Conservation (phyloP, 2,888 invertebrate genomes). For the Leptothorax acervorum region DNA sequence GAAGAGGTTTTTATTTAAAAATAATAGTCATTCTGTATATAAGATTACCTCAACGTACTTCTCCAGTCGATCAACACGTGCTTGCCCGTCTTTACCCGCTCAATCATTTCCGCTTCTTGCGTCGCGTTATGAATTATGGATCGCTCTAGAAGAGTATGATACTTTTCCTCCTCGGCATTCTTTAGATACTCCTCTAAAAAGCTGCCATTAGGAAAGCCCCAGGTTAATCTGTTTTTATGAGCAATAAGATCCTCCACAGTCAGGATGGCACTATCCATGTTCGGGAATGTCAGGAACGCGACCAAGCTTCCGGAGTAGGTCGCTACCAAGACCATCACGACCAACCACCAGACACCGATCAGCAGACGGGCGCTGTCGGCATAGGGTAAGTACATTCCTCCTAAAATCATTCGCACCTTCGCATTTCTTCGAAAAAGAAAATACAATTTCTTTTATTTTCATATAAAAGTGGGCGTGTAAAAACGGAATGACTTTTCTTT, state of each 20-base stretch:
- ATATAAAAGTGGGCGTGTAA: not conserved
- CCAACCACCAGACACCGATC: slow-evolving; percentile 97
- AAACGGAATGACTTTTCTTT: not conserved
- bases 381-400: slow-evolving; percentile 94
- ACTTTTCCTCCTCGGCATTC: slow-evolving; percentile 88
- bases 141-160: slow-evolving; percentile 87
- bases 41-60: slow-evolving; percentile 89
- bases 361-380: slow-evolving; percentile 95
- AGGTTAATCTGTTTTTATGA: slow-evolving; percentile 88
- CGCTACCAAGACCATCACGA: slow-evolving; percentile 95
- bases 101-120: slow-evolving; percentile 83
- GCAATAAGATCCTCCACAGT: slow-evolving; percentile 89
- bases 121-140: slow-evolving; percentile 84
- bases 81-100: slow-evolving; percentile 88
- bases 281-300: slow-evolving; percentile 96
- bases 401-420: slow-evolving; percentile 85
- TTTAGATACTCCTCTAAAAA: slow-evolving; percentile 90
- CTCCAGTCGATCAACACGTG: slow-evolving; percentile 95
- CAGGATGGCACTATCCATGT: slow-evolving; percentile 91
- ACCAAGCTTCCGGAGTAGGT: slow-evolving; percentile 97
- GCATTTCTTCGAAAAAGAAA: not conserved
- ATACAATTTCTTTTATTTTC: slow-evolving; percentile 4
- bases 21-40: not conserved
- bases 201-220: slow-evolving; percentile 92
- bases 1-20: not conserved